These are phyloP conservation scores for Trachurus trachurus DNA, from an alignment of 2,797 vertebrate species.

Conservation along the genomic window DNA sequence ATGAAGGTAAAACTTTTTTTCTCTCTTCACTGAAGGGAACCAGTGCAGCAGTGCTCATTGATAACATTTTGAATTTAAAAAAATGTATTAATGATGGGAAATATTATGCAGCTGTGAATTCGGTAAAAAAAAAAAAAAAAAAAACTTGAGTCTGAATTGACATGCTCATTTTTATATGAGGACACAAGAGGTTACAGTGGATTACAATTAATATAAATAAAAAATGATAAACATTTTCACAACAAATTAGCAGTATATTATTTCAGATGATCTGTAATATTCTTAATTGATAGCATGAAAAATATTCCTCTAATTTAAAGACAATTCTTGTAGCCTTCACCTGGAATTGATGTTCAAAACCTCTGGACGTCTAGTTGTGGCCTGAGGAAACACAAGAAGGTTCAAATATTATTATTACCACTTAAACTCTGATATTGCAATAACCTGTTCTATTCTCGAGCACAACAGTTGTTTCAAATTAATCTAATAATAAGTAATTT, in stretches of 20 bases:
- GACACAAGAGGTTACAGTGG: background rate
- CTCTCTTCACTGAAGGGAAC: background rate
- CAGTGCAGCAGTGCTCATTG: background rate
- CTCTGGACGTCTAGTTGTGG: conserved; percentile 39
- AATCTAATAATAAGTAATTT: background rate
- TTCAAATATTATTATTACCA: conserved; percentile 5
- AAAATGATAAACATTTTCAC: conserved; percentile 33
- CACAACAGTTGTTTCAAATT: background rate
- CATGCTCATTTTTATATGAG: background rate
- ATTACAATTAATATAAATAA: conserved; percentile 41
- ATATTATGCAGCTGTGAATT: background rate
- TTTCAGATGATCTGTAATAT: background rate
- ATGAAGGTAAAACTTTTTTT: background rate
- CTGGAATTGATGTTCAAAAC: conserved; percentile 15
- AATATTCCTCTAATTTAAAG: conserved; percentile 13
- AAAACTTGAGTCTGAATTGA: background rate
- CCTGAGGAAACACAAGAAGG: conserved; percentile 38
- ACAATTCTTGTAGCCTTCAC: conserved; percentile 28
- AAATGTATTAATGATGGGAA: background rate
- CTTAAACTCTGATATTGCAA: background rate
- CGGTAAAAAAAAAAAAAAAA: background rate
- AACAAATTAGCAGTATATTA: conserved; percentile 5
- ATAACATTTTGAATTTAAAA: background rate
- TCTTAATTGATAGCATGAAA: background rate
- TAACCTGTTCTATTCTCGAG: background rate